Evolutionary conservation across 2,888 invertebrate species (phyloP).

Genomic region (Drosophila kambysellisi): DNA sequence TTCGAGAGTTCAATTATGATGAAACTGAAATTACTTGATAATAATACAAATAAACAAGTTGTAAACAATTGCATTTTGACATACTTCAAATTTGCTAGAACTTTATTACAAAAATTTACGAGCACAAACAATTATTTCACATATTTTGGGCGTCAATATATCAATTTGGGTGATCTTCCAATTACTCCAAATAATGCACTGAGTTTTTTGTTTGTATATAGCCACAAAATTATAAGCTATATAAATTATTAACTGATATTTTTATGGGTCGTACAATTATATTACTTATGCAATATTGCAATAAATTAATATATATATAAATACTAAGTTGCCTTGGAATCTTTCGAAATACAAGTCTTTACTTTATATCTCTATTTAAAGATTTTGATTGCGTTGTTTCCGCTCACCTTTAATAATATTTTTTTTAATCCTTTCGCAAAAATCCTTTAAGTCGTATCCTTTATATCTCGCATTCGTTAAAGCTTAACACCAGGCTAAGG

Average conservation of each 20-base stretch:
- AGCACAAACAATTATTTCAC: constrained; percentile 1
- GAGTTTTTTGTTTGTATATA: background rate
- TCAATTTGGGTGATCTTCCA: background rate
- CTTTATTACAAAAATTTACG: constrained; percentile 31
- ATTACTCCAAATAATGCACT: background rate
- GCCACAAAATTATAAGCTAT: background rate
- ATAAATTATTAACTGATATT: background rate
- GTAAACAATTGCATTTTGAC: constrained; percentile 37
- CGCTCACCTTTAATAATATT: constrained; percentile 32
- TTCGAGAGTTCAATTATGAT: constrained; percentile 29
- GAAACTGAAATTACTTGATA: constrained; percentile 30
- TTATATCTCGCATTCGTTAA: constrained; percentile 17
- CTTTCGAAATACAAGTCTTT: background rate
- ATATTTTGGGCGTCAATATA: background rate
- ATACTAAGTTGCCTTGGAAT: background rate
- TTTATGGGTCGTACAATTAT: background rate
- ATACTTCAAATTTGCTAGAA: constrained; percentile 23
- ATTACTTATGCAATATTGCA: background rate
- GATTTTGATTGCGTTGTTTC: background rate
- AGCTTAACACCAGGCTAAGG: constrained; percentile 23
- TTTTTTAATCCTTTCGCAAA: constrained; percentile 13
- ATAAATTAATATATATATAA: background rate
- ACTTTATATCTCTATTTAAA: background rate
- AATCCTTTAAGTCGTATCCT: constrained; percentile 21
- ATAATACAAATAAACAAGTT: constrained; percentile 27